Percentiles rank a stretch among this genome's conserved stretches.
phyloP scores from a whole-genome alignment of 2,113 vertebrate genomes.

The Trinectes maculatus region DNA sequence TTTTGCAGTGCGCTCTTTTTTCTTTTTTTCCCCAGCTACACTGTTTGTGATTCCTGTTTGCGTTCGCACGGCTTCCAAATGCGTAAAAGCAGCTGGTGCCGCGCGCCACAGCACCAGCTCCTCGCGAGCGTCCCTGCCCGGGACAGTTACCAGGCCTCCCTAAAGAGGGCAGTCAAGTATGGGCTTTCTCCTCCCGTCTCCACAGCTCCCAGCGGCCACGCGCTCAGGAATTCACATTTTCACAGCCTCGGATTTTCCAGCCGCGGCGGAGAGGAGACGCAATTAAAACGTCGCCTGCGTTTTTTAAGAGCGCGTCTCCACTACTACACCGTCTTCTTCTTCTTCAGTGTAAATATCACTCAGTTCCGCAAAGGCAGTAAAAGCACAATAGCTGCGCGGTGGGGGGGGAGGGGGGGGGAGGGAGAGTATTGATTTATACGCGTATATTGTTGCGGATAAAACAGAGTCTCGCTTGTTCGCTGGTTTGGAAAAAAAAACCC shows the following conservation, averaged over 20 bases:
- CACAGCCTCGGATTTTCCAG: conserved; percentile 73
- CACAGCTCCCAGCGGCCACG: conserved; percentile 74
- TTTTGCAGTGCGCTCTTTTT: neutral
- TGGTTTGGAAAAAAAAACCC: conserved; percentile 7
- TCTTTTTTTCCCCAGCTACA: neutral
- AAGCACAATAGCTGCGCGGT: conserved; percentile 70
- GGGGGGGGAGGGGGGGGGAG: conserved; percentile 47
- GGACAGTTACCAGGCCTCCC: conserved; percentile 88
- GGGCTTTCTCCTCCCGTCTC: conserved; percentile 77
- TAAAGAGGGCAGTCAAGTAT: conserved; percentile 96
- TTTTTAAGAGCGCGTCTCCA: conserved; percentile 63
- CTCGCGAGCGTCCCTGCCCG: conserved; percentile 39
- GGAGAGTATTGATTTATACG: conserved; percentile 75
- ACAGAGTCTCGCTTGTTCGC: conserved; percentile 68
- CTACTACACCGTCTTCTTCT: conserved; percentile 13
- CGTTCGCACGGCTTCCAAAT: neutral
- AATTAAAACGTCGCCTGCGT: conserved; percentile 81
- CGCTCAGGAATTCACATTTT: conserved; percentile 80
- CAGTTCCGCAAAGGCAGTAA: conserved; percentile 66
- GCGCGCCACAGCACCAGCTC: too few relatives aligned
- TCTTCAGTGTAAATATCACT: conserved; percentile 75
- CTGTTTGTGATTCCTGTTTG: neutral
- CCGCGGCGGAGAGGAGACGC: conserved; percentile 69
- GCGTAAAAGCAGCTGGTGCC: conserved; percentile 52
- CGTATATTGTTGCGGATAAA: conserved; percentile 67